These are phyloP conservation scores for Achroia grisella DNA, from an alignment of 1,140 invertebrate species.

Conservation along the genomic window DNA sequence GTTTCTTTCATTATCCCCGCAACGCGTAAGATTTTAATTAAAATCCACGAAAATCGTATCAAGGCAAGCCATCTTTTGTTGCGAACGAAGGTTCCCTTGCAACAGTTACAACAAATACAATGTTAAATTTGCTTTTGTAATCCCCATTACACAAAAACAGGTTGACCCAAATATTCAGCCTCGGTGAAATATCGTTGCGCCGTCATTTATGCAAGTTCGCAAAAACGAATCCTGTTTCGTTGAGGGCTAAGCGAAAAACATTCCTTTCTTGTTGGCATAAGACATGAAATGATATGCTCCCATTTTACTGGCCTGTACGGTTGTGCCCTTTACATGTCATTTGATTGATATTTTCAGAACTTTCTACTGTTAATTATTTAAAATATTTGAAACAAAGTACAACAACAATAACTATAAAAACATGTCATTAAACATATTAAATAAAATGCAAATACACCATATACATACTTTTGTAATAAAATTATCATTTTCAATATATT, in stretches of 20 bases:
- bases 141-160: slow-evolving; percentile 68
- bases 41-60: slow-evolving; percentile 60
- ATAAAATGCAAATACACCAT: no score
- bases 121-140: slow-evolving; percentile 68
- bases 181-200: slow-evolving; percentile 58
- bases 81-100: slow-evolving; percentile 52
- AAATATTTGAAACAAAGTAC: slow-evolving; percentile 4
- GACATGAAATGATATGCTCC: slow-evolving; percentile 37
- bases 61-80: slow-evolving; percentile 56
- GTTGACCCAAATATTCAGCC: slow-evolving; percentile 66
- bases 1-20: slow-evolving; percentile 51
- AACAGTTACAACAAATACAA: slow-evolving; percentile 63
- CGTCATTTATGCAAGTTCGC: slow-evolving; percentile 65
- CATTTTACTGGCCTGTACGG: slow-evolving; percentile 25
- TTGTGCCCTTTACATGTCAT: slow-evolving; percentile 47
- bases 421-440: no score
- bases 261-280: slow-evolving; percentile 37
- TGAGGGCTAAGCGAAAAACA: slow-evolving; percentile 35
- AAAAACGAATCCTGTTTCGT: slow-evolving; percentile 59
- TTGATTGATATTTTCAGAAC: slow-evolving; percentile 47
- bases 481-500: no score
- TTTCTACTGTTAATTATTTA: slow-evolving; percentile 47
- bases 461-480: no score
- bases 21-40: slow-evolving; percentile 68
- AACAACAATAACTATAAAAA: no score